Conservation (phyloP, 2,797 vertebrate genomes). For the Rhinichthys osculus region DNA sequence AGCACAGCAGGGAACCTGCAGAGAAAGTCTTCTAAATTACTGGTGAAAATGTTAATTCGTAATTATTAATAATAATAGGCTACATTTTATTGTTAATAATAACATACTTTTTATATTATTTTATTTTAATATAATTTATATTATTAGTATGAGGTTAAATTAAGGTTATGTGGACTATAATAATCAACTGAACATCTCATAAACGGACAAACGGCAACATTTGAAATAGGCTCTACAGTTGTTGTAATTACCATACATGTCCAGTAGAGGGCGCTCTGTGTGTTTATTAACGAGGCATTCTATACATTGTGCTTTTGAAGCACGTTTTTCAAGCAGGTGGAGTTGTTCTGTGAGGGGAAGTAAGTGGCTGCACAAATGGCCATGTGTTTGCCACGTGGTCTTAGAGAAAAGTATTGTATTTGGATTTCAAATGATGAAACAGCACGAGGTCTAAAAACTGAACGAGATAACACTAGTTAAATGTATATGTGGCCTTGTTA, state of each 20-base stretch:
- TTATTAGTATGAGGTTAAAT: neutral
- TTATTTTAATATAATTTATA: neutral
- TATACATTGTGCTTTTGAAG: neutral
- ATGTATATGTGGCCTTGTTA: neutral
- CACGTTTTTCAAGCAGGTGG: slow-evolving; percentile 6
- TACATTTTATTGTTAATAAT: neutral
- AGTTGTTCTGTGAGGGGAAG: slow-evolving; percentile 2
- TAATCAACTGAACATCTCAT: neutral
- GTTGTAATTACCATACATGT: slow-evolving; percentile 15
- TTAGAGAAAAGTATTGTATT: neutral
- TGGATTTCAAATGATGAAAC: neutral
- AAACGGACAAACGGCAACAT: neutral
- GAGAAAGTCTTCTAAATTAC: neutral
- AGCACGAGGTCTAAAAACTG: neutral
- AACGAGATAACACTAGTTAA: neutral
- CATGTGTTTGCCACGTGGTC: slow-evolving; percentile 10
- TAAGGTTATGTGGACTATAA: neutral
- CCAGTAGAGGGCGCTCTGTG: slow-evolving; percentile 38
- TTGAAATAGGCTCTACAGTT: neutral
- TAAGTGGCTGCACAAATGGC: neutral
- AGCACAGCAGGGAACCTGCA: slow-evolving; percentile 4
- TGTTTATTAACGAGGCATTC: neutral
- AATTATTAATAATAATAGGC: neutral
- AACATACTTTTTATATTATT: neutral
- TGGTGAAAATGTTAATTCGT: neutral